Conservation (phyloP, 2,797 vertebrate species). For the Sebastolobus alascanus region DNA sequence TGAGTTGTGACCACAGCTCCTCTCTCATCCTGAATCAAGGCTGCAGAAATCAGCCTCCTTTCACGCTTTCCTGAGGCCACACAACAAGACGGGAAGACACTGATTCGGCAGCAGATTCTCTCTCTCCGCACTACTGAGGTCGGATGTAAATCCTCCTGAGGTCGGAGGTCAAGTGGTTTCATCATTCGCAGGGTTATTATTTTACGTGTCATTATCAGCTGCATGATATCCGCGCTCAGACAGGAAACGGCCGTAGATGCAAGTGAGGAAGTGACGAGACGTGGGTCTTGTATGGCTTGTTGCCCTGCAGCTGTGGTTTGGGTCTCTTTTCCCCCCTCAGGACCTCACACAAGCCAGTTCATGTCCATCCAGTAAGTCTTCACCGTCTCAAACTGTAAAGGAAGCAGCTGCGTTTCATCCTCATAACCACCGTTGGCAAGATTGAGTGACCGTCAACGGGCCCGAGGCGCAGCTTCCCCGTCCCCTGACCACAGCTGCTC, state of each 20-base stretch:
- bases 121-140: constrained; percentile 55
- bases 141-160: constrained; percentile 63
- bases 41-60: constrained; percentile 77
- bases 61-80: constrained; percentile 75
- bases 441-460: constrained; percentile 46
- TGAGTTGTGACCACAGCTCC: constrained; percentile 76
- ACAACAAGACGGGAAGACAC: constrained; percentile 73
- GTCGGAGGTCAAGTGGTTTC: constrained; percentile 74
- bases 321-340: constrained; percentile 44
- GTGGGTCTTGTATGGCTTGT: constrained; percentile 60
- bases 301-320: constrained; percentile 77
- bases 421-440: constrained; percentile 62
- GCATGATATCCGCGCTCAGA: constrained; percentile 49
- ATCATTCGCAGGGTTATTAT: constrained; percentile 67
- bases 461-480: constrained; percentile 34
- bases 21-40: constrained; percentile 78
- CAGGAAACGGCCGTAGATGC: constrained; percentile 66
- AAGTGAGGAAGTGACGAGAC: constrained; percentile 56
- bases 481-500: constrained; percentile 66
- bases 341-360: constrained; percentile 70
- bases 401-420: constrained; percentile 77
- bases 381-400: constrained; percentile 50
- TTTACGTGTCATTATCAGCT: constrained; percentile 72
- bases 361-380: constrained; percentile 64
- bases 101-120: constrained; percentile 61